A percentile compares a stretch with the other conserved stretches of the same genome.
Conservation (phyloP, 2,888 invertebrate genomes). For the Noctua janthina region DNA sequence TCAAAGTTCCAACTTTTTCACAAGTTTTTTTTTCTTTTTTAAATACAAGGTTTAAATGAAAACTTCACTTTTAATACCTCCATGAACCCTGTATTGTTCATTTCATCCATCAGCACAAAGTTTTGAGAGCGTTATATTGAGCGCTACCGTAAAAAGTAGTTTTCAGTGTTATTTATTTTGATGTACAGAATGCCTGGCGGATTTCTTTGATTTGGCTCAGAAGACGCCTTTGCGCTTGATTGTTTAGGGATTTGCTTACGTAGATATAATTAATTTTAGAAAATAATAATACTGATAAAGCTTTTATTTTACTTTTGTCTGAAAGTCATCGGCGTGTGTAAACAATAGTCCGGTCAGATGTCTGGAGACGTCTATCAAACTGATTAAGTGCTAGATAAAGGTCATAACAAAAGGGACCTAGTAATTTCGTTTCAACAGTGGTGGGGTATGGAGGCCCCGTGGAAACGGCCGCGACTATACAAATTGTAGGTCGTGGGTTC, state of each 20-base stretch:
- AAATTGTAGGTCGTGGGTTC: not conserved
- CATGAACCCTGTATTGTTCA: no score
- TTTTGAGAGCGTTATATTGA: no score
- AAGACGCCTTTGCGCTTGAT: not conserved
- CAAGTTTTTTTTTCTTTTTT: no score
- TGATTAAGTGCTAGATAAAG: not conserved
- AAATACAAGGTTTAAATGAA: no score
- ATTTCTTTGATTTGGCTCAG: not conserved
- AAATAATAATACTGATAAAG: not conserved
- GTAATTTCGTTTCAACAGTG: not conserved
- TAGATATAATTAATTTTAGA: not conserved
- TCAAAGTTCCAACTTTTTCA: no score
- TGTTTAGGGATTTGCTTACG: not conserved
- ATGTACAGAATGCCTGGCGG: no score
- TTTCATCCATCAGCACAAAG: no score
- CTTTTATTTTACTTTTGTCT: not conserved
- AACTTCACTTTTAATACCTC: no score
- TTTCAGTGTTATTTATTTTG: no score
- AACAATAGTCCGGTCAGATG: constrained; percentile 4
- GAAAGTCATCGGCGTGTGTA: not conserved
- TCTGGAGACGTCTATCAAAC: not conserved
- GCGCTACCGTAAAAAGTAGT: no score
- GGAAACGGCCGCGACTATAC: not conserved
- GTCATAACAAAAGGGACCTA: not conserved
- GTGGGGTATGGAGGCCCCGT: not conserved